Evolutionary conservation across 2,113 vertebrate genomes (phyloP).

Genomic region (Rhea pennata): DNA sequence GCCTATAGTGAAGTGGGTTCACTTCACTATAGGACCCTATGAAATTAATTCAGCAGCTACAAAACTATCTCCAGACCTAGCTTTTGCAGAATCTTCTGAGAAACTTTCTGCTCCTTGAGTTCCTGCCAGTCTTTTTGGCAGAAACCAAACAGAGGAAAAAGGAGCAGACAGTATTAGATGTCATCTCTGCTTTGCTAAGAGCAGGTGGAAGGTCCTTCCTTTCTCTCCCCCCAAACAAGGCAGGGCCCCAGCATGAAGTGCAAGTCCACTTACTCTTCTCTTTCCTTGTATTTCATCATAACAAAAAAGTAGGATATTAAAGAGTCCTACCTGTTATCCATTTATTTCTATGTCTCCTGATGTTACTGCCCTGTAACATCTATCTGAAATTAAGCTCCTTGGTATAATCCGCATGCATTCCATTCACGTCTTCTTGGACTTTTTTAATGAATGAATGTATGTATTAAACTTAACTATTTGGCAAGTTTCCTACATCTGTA

Average conservation of each 20-base stretch:
- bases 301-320: background rate
- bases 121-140: no score
- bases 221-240: background rate
- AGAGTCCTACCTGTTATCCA: background rate
- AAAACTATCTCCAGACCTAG: background rate
- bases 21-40: background rate
- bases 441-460: background rate
- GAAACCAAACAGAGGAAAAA: background rate
- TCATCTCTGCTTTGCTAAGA: background rate
- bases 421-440: background rate
- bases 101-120: background rate
- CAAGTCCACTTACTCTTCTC: background rate
- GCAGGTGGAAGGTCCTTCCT: background rate
- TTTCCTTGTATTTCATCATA: background rate
- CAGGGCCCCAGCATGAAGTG: background rate
- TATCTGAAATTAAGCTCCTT: background rate
- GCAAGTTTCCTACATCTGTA: background rate
- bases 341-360: background rate
- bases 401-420: background rate
- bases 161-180: background rate
- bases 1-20: background rate
- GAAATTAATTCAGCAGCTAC: background rate
- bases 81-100: background rate
- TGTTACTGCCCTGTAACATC: accelerated
- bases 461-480: background rate